These are phyloP conservation scores for Polydesmus complanatus DNA, from an alignment of 2,888 invertebrate genomes.

Conservation along the genomic window DNA sequence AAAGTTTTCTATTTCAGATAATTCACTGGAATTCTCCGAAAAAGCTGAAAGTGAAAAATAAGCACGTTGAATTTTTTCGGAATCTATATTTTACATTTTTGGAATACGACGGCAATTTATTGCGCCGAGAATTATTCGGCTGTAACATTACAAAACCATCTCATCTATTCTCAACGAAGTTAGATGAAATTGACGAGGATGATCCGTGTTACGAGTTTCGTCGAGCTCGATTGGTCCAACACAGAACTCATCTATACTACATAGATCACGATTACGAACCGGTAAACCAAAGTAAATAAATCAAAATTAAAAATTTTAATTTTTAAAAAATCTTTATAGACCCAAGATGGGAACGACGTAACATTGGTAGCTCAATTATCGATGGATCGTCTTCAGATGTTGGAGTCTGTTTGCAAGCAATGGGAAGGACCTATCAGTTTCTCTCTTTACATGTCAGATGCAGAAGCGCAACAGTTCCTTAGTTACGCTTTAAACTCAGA, in stretches of 20 bases:
- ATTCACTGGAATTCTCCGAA: conserved; percentile 88
- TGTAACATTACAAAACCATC: conserved; percentile 39
- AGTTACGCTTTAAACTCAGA: conserved; percentile 61
- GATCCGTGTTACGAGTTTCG: conserved; percentile 66
- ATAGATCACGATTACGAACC: conserved; percentile 57
- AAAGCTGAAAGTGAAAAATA: conserved; percentile 62
- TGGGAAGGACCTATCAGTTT: conserved; percentile 81
- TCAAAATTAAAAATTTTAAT: background rate
- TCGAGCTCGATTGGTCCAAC: conserved; percentile 50
- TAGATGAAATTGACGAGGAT: conserved; percentile 36
- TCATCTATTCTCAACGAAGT: conserved; percentile 29
- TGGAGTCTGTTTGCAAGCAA: conserved; percentile 65
- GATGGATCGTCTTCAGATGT: conserved; percentile 67
- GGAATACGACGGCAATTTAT: conserved; percentile 71
- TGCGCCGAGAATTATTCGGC: conserved; percentile 54
- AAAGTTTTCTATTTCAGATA: conserved; percentile 42
- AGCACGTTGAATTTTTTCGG: conserved; percentile 65
- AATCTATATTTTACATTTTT: conserved; percentile 66
- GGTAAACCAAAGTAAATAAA: conserved; percentile 22
- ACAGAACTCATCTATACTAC: conserved; percentile 70
- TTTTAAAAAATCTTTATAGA: conserved; percentile 14
- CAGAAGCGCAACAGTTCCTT: conserved; percentile 65
- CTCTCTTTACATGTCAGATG: conserved; percentile 74
- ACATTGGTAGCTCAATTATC: conserved; percentile 76
- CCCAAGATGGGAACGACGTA: conserved; percentile 52